Evolutionary conservation across 1,140 invertebrate species (phyloP).

Genomic region (Forficula auricularia): DNA sequence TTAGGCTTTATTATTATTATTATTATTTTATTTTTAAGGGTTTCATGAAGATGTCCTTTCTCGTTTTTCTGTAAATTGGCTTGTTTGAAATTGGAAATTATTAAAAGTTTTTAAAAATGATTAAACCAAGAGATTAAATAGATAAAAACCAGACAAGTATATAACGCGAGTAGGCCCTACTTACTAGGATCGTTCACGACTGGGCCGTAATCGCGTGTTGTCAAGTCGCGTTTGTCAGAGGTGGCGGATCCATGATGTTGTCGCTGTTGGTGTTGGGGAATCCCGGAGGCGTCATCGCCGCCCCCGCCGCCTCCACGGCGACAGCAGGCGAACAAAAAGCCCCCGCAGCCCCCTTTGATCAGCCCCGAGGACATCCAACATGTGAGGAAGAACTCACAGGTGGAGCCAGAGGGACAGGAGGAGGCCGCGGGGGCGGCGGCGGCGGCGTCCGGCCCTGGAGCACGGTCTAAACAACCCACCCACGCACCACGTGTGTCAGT

Average conservation of each 20-base stretch:
- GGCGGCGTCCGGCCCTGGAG: too few relatives aligned
- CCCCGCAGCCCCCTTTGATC: conserved; percentile 63
- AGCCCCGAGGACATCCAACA: conserved; percentile 82
- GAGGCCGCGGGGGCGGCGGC: background rate
- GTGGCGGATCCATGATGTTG: conserved; percentile 33
- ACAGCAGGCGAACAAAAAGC: conserved; percentile 74
- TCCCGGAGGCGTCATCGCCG: conserved; percentile 41
- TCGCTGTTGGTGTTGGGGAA: conserved; percentile 22
- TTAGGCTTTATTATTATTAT: too few relatives aligned
- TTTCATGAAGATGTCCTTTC: too few relatives aligned
- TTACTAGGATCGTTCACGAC: conserved; percentile 59
- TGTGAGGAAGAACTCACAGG: conserved; percentile 79
- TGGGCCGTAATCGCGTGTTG: conserved; percentile 37
- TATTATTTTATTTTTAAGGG: too few relatives aligned
- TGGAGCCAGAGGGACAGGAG: conserved; percentile 17
- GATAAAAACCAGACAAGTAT: too few relatives aligned
- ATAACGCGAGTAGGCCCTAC: too few relatives aligned
- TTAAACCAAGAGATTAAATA: too few relatives aligned
- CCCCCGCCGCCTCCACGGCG: conserved; percentile 52
- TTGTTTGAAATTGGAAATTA: too few relatives aligned
- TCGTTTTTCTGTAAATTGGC: too few relatives aligned
- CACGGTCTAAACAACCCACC: too few relatives aligned
- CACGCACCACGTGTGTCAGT: too few relatives aligned
- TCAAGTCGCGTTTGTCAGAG: conserved; percentile 30
- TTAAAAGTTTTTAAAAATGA: too few relatives aligned